Evolutionary conservation across 2,113 vertebrate genomes (phyloP).

Genomic region (Nothoprocta pentlandii): DNA sequence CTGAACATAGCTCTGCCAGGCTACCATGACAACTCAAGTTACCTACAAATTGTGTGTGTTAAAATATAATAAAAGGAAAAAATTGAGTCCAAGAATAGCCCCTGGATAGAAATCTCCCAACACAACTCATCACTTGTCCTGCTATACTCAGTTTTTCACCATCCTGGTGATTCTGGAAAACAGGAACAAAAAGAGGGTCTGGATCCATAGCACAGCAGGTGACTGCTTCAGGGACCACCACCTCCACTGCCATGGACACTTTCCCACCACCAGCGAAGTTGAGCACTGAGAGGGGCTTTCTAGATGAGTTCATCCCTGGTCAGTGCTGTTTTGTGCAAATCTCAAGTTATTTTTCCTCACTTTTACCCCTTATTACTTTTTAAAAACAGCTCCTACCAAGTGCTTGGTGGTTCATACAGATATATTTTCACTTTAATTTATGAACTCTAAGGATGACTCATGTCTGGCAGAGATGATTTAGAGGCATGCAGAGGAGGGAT

Average conservation of each 20-base stretch:
- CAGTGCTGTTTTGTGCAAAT: not conserved
- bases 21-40: constrained; percentile 2
- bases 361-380: not conserved
- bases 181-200: not conserved
- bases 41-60: constrained; percentile 18
- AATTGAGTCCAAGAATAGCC: not conserved
- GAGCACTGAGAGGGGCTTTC: not conserved
- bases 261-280: not conserved
- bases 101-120: not conserved
- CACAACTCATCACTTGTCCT: not conserved
- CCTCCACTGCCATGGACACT: too few relatives aligned
- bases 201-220: not conserved
- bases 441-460: constrained; percentile 54
- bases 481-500: constrained; percentile 23
- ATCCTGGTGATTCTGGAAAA: accelerated
- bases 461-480: constrained; percentile 54
- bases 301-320: not conserved
- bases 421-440: constrained; percentile 49
- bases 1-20: not conserved
- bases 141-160: accelerated
- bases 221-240: not conserved
- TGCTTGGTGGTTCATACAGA: not conserved
- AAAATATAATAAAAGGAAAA: not conserved
- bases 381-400: not conserved
- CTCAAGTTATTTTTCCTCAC: not conserved